Evolutionary conservation across 2,888 invertebrate species (phyloP), one percentile per base, ranked within the genome.

Genomic region (Tenthredo notha): DNA sequence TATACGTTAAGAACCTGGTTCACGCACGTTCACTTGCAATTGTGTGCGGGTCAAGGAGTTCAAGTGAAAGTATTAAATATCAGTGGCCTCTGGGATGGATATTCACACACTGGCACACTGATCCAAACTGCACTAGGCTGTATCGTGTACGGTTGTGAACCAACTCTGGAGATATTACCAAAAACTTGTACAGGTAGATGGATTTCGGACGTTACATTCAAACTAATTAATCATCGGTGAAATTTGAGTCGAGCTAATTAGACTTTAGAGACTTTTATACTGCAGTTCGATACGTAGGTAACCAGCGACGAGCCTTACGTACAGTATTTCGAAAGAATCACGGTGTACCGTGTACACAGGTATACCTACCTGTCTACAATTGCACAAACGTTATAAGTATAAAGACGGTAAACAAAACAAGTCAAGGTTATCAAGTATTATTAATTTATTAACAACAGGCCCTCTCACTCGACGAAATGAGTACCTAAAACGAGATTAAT

Each of bases 31-130:
- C 78, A 85, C 86, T 87, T 86, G 87, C 87, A 86, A 88, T 88
- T 89, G 89, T 89, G 87, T 89, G 87, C 90, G 88, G 92, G 92
- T 92, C 92, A 92, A 92, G 92, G 92, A 91, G 92, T 92, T 92
- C 91, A 90, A 92, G 92, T 92, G 92, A 92, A 92, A 92, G 92
- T 92, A 92, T 91, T 90, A 92, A 92, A 92, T 92, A 92, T 92
- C 92, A 91, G 88, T 90, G 89, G 86, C 87, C 88, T 87, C 88
- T 85, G 21, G 87, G 87, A 88, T 87, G 87, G 87, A 88, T 90
- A 87, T 87, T 78, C 12, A 58, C 33, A 78, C 58, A 50, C 47
- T 15, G 72, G 61, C 54, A 61, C 25, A 61, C 25, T 10, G 61
- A 25, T 61, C 61, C 25, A 7, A 61, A 25, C 25, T 61, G 61